These are phyloP conservation scores for Mimachlamys varia DNA, from an alignment of 2,888 invertebrate genomes.

Conservation along the genomic window DNA sequence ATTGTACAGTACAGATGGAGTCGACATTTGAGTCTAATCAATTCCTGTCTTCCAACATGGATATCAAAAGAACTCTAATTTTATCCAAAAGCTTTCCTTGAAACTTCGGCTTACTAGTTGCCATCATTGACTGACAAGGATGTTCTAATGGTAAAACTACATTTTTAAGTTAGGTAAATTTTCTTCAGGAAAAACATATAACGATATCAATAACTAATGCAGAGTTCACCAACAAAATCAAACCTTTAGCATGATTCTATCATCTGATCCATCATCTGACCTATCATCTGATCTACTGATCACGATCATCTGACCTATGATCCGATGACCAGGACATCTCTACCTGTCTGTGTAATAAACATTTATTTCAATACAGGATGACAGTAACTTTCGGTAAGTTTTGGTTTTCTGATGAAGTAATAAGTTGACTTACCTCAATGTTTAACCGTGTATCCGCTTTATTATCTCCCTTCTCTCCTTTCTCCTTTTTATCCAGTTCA, in stretches of 20 bases:
- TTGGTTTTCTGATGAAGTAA: too few relatives aligned
- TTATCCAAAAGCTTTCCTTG: too few relatives aligned
- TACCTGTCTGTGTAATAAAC: too few relatives aligned
- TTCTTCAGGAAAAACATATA: not conserved
- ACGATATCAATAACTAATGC: not conserved
- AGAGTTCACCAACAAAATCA: not conserved
- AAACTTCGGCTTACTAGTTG: not conserved
- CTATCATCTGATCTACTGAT: too few relatives aligned
- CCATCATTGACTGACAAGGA: not conserved
- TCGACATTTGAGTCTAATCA: not conserved
- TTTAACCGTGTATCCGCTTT: slow-evolving; percentile 62
- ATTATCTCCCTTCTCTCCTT: slow-evolving; percentile 53
- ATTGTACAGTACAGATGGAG: not conserved
- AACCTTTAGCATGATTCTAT: too few relatives aligned
- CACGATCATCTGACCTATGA: too few relatives aligned
- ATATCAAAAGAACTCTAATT: not conserved
- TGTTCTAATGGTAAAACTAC: not conserved
- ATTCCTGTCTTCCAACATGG: not conserved
- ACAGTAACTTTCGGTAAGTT: too few relatives aligned
- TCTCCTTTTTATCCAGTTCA: slow-evolving; percentile 59
- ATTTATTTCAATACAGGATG: too few relatives aligned
- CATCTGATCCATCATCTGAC: too few relatives aligned
- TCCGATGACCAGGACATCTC: too few relatives aligned
- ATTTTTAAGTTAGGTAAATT: not conserved
- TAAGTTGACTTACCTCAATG: slow-evolving; percentile 68